Conservation (phyloP, 2,888 invertebrate species). For the Polydrusus tereticollis region DNA sequence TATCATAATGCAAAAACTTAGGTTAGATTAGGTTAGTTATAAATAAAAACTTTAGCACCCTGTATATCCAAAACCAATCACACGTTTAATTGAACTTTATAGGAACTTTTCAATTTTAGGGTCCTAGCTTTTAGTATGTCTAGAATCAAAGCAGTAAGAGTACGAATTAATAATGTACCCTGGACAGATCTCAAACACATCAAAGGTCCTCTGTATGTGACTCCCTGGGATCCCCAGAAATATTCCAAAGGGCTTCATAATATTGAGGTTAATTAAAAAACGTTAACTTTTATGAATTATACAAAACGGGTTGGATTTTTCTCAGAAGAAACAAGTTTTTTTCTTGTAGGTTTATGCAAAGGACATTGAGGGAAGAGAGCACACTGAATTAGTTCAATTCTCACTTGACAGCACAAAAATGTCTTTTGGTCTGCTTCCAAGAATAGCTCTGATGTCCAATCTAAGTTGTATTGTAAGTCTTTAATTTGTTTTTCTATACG, state of each 20-base stretch:
- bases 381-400: constrained; percentile 77
- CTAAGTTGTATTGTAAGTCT: constrained; percentile 79
- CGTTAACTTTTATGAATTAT: no score
- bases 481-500: constrained; percentile 44
- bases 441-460: constrained; percentile 83
- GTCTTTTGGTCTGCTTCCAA: constrained; percentile 76
- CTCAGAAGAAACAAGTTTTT: background rate
- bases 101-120: constrained; percentile 66
- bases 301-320: no score
- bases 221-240: constrained; percentile 78
- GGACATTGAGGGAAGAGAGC: constrained; percentile 73
- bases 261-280: constrained; percentile 71
- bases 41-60: no score
- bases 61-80: no score
- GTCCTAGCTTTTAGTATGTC: constrained; percentile 83
- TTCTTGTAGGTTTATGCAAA: constrained; percentile 70
- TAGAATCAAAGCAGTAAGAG: constrained; percentile 74
- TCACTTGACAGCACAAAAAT: constrained; percentile 80
- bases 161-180: constrained; percentile 75
- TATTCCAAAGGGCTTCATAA: constrained; percentile 78
- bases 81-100: no score
- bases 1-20: no score
- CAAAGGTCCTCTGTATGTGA: constrained; percentile 79
- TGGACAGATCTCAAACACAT: constrained; percentile 76
- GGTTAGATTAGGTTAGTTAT: no score